phyloP scores from a whole-genome alignment of 2,888 invertebrate genomes.

The Electrophaes corylata region DNA sequence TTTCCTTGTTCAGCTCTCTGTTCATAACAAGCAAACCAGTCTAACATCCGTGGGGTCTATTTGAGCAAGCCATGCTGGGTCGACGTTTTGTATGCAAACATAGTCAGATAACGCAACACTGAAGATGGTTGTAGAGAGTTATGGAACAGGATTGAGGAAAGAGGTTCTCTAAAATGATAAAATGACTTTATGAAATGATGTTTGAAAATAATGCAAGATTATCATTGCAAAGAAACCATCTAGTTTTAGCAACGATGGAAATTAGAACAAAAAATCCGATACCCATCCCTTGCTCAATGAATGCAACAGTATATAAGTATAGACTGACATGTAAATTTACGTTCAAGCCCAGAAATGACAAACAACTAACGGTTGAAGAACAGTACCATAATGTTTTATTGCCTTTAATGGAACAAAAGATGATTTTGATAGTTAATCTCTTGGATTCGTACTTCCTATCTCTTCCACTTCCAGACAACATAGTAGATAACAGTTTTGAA shows the following conservation, averaged over 20 bases:
- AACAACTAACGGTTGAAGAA: no score
- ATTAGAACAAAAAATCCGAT: neutral
- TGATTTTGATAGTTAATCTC: constrained; percentile 22
- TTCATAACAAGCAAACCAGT: constrained; percentile 53
- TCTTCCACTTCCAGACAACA: constrained; percentile 26
- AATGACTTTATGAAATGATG: neutral
- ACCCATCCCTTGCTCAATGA: no score
- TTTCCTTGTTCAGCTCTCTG: constrained; percentile 23
- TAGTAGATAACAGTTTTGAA: constrained; percentile 31
- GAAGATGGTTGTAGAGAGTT: constrained; percentile 33
- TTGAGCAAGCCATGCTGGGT: constrained; percentile 61
- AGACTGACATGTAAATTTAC: no score
- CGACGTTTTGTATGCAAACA: constrained; percentile 64
- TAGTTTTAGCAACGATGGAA: neutral
- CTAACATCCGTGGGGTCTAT: constrained; percentile 71
- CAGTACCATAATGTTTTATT: constrained; percentile 10
- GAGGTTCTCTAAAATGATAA: neutral
- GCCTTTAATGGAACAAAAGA: constrained; percentile 25
- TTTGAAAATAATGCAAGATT: neutral
- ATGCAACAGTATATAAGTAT: no score
- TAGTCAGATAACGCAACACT: constrained; percentile 49
- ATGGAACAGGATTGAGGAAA: constrained; percentile 27
- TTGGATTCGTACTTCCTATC: constrained; percentile 21
- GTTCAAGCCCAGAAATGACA: no score
- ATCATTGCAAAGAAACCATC: neutral